These are phyloP conservation scores for Eulemur coronatus DNA, from an alignment of 2,797 vertebrate species.

Conservation along the genomic window DNA sequence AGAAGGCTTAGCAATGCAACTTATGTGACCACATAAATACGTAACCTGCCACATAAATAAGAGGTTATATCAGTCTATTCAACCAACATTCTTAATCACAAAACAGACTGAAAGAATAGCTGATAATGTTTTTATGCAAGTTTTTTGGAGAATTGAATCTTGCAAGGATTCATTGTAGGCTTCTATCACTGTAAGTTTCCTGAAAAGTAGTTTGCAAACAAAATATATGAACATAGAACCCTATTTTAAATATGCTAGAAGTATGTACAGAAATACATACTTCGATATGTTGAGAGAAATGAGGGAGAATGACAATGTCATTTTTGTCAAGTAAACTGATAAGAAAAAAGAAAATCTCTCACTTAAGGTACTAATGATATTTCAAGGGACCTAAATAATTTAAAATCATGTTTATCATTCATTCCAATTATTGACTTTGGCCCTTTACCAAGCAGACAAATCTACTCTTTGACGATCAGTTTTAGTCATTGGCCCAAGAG, in stretches of 20 bases:
- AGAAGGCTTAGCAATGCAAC: neutral
- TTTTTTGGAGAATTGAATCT: neutral
- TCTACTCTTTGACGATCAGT: neutral
- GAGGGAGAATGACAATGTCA: neutral
- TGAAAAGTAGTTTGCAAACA: slow-evolving; percentile 1
- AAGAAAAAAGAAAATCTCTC: neutral
- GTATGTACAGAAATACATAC: too few species aligned
- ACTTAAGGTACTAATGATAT: neutral
- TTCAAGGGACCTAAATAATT: slow-evolving; percentile 33
- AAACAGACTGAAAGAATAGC: neutral
- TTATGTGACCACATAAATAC: neutral
- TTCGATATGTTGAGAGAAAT: too few species aligned
- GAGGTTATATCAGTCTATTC: neutral
- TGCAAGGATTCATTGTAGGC: neutral
- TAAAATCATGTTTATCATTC: neutral
- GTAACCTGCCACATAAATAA: neutral
- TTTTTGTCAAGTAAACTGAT: neutral
- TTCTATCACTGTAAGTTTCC: neutral
- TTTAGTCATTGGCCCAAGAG: neutral
- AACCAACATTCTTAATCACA: neutral
- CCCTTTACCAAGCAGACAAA: slow-evolving; percentile 13
- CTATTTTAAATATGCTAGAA: neutral
- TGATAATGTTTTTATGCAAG: neutral
- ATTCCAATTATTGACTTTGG: neutral
- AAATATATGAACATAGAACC: neutral